phyloP scores from a whole-genome alignment of 1,140 invertebrate species.

The Caerostris darwini region DNA sequence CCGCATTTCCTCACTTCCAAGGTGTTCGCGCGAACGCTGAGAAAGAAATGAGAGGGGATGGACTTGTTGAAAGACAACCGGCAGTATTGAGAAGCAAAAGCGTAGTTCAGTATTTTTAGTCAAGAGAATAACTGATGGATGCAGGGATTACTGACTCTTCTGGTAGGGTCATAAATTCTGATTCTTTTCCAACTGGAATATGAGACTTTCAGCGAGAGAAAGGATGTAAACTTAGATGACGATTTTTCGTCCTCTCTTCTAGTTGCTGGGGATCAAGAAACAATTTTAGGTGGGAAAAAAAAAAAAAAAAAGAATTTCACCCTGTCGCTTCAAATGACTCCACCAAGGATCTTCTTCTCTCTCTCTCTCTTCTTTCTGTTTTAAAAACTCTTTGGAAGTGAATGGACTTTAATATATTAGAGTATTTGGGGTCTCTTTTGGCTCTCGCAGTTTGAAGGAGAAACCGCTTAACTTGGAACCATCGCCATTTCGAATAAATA shows the following conservation, averaged over 20 bases:
- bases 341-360: not conserved
- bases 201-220: not conserved
- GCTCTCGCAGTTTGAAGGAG: not conserved
- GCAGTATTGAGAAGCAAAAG: not conserved
- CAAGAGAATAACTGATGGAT: constrained; percentile 27
- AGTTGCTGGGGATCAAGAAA: constrained; percentile 55
- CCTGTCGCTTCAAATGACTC: not conserved
- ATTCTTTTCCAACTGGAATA: constrained; percentile 54
- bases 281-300: constrained; percentile 23
- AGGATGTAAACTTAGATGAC: constrained; percentile 12
- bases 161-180: constrained; percentile 69
- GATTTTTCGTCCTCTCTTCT: not conserved
- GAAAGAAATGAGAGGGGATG: not conserved
- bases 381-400: not conserved
- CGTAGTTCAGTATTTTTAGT: constrained; percentile 52
- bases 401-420: constrained; percentile 36
- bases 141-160: constrained; percentile 58
- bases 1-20: constrained; percentile 5
- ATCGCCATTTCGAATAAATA: constrained; percentile 12
- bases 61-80: constrained; percentile 69
- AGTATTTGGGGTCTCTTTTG: not conserved
- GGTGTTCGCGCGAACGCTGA: not conserved
- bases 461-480: not conserved
- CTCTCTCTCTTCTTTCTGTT: not conserved
- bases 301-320: not conserved